Conservation (phyloP, 2,888 invertebrate species). For the Alloscopus bannaensis region DNA sequence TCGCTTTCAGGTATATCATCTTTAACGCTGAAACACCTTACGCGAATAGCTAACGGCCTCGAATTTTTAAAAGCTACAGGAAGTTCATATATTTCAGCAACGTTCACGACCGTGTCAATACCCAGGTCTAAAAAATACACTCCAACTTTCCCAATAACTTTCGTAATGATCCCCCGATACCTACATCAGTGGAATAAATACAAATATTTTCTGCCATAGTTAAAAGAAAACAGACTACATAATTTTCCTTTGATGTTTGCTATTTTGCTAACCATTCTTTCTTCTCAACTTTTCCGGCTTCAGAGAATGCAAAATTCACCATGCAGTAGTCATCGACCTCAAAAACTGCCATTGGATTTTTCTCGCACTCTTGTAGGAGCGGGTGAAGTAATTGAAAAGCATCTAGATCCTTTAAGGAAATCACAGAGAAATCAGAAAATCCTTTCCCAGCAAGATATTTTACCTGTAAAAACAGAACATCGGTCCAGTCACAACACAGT, state of each 20-base stretch:
- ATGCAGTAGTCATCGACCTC: background rate
- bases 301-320: background rate
- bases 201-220: background rate
- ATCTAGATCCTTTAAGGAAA: background rate
- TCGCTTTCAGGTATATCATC: background rate
- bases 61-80: background rate
- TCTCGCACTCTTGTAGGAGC: background rate
- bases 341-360: background rate
- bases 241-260: background rate
- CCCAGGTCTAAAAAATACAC: conserved; percentile 29
- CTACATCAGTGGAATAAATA: no score
- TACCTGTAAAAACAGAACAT: conserved; percentile 7
- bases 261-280: conserved; percentile 1
- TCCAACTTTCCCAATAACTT: background rate
- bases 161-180: conserved; percentile 34
- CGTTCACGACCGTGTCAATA: background rate
- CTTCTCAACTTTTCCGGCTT: no score
- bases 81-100: background rate
- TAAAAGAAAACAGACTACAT: background rate
- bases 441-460: background rate
- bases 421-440: conserved; percentile 24
- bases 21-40: conserved; percentile 6
- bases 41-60: background rate
- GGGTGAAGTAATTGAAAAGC: background rate
- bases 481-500: no score